Percentiles rank a stretch among this genome's conserved stretches.
Evolutionary conservation across 1,140 invertebrate genomes (phyloP).

Genomic region (Eciton burchellii): DNA sequence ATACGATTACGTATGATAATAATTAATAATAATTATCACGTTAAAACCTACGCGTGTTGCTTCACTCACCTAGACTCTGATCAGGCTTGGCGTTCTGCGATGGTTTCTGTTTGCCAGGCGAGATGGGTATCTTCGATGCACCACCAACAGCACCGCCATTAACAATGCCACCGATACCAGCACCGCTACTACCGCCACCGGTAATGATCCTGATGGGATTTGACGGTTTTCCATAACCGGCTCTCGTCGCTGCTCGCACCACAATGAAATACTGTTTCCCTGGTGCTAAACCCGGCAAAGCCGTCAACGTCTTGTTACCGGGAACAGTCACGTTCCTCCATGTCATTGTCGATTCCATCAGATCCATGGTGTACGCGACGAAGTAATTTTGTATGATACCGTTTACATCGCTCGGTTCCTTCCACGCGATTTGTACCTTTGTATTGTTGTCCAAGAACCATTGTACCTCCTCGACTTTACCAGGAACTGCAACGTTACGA

Average conservation of each 20-base stretch:
- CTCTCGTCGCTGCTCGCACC: slow-evolving; percentile 86
- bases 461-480: slow-evolving; percentile 84
- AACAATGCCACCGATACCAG: background rate
- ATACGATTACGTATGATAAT: slow-evolving; percentile 7
- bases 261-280: slow-evolving; percentile 86
- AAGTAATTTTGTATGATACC: slow-evolving; percentile 85
- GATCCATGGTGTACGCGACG: slow-evolving; percentile 82
- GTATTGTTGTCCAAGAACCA: slow-evolving; percentile 84
- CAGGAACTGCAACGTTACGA: slow-evolving; percentile 83
- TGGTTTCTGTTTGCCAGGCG: slow-evolving; percentile 78
- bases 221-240: slow-evolving; percentile 85
- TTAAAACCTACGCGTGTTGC: background rate
- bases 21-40: background rate
- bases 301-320: slow-evolving; percentile 80
- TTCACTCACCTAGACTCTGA: slow-evolving; percentile 82
- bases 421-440: slow-evolving; percentile 85
- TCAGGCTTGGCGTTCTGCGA: slow-evolving; percentile 79
- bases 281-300: slow-evolving; percentile 82
- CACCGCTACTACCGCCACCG: slow-evolving; percentile 62
- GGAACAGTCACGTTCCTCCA: slow-evolving; percentile 83
- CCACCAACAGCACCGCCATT: no score
- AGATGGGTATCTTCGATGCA: slow-evolving; percentile 73
- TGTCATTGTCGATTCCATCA: slow-evolving; percentile 74
- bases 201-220: slow-evolving; percentile 81
- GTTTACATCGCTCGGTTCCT: slow-evolving; percentile 84